Evolutionary conservation across 2,113 vertebrate genomes (phyloP), one percentile per base, ranked within the genome.

Genomic region (Oenanthe melanoleuca): DNA sequence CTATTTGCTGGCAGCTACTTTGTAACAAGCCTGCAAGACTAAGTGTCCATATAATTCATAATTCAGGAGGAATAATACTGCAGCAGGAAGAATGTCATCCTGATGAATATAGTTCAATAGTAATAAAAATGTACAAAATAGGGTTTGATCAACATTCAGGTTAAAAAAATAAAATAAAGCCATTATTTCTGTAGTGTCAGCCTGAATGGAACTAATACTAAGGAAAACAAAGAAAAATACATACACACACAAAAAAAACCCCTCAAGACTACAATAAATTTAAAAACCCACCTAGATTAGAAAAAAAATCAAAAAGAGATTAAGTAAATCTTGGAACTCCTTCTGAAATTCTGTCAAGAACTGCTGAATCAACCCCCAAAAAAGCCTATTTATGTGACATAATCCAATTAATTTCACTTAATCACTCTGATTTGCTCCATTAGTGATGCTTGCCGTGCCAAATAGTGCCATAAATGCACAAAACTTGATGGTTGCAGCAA

Each of bases 401-500:
- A 78, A 86, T 66, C 55, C 69, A 78, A 70, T 70, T 78, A 47
- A 92, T 57, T 63, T 86, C 20, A 66, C 25, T 84, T 67, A 63
- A 61, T 50, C 49, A 26, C 49, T 42, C 56, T 55, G 49, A 80
- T 53, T 78, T 89, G 33, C 59, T 74, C 42, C 29, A 33, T n/a
- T 80, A 63, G 47, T 17, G n/a, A 80, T 40, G 67, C 77, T 8
- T 83, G 31, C 45, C 37, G 66, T 29, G 53, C 66, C 65, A 74
- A 89, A 49, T 1, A 77, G 69, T 34, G 60, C 67, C 66, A 80
- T 73, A 86, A 80, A 59, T 19, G 40, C 49, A 86, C 56, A 74
- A 59, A 65, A 57, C 11, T 4, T 55, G 69, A 53, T 24, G 44
- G 61, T 47, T 37, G 8, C 38, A 50, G 50, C 25, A 73, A 50